Percentiles rank a stretch among this genome's conserved stretches.
These are phyloP conservation scores for Spermophilus dauricus DNA, from an alignment of 2,113 vertebrate genomes.

Conservation along the genomic window DNA sequence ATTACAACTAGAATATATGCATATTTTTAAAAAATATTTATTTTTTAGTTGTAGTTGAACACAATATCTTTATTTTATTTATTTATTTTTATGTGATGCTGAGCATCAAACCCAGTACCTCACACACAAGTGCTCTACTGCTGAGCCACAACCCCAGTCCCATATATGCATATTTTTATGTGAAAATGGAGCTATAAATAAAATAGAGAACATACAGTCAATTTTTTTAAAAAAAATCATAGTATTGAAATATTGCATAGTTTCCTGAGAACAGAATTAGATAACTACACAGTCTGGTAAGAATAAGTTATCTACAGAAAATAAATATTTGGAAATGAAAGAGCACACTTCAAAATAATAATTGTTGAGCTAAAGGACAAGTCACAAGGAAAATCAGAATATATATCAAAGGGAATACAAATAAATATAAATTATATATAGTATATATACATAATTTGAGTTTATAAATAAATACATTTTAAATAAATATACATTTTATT, in stretches of 20 bases:
- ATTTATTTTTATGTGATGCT: too few species aligned
- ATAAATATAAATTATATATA: not conserved
- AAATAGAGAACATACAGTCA: not conserved
- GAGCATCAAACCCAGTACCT: too few species aligned
- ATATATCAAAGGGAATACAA: not conserved
- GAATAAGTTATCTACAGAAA: not conserved
- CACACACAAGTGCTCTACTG: too few species aligned
- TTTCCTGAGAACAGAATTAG: not conserved
- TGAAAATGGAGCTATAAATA: not conserved
- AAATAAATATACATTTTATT: not conserved
- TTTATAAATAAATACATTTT: too few species aligned
- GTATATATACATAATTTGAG: too few species aligned
- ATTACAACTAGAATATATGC: not conserved
- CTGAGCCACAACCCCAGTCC: too few species aligned
- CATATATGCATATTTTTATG: not conserved
- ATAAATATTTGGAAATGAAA: not conserved
- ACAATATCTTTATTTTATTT: too few species aligned
- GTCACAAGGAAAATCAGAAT: not conserved
- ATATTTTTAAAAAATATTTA: not conserved
- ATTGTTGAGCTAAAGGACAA: not conserved
- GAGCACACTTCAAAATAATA: not conserved
- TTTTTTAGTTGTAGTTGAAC: too few species aligned
- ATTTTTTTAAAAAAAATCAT: not conserved
- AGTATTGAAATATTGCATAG: not conserved
- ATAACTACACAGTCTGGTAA: not conserved